phyloP scores from a whole-genome alignment of 1,140 invertebrate genomes.

The Dysdera silvatica region DNA sequence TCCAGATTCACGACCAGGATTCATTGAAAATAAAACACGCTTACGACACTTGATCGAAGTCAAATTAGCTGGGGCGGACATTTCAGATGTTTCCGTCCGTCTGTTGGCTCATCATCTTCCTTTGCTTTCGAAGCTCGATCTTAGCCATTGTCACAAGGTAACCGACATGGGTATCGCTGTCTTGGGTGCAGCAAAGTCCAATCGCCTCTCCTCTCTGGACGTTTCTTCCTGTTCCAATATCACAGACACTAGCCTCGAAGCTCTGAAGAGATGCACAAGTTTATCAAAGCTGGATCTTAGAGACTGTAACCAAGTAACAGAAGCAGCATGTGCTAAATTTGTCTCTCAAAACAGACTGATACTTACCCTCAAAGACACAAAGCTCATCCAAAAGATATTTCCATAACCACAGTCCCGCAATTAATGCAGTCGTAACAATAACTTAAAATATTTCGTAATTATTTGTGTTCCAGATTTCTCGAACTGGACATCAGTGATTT shows the following conservation, averaged over 20 bases:
- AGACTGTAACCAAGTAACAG: conserved; percentile 33
- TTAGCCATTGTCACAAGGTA: conserved; percentile 75
- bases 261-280: conserved; percentile 50
- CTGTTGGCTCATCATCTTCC: conserved; percentile 69
- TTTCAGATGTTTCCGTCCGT: conserved; percentile 76
- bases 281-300: conserved; percentile 34
- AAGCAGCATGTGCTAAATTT: conserved; percentile 34
- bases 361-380: conserved; percentile 20
- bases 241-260: conserved; percentile 69
- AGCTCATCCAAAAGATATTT: conserved; percentile 24
- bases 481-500: too few species aligned
- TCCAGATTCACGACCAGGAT: conserved; percentile 70
- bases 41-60: conserved; percentile 66
- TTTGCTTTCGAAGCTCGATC: conserved; percentile 61
- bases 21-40: conserved; percentile 70
- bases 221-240: conserved; percentile 71
- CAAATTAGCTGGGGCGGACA: conserved; percentile 72
- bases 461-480: too few species aligned
- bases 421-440: too few species aligned
- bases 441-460: too few species aligned
- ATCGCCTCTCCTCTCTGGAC: conserved; percentile 58
- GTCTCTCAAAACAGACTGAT: conserved; percentile 25
- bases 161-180: conserved; percentile 82
- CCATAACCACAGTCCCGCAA: too few species aligned
- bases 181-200: conserved; percentile 57